phyloP scores from a whole-genome alignment of 2,888 invertebrate species.

The Tetheella fluctuosa region DNA sequence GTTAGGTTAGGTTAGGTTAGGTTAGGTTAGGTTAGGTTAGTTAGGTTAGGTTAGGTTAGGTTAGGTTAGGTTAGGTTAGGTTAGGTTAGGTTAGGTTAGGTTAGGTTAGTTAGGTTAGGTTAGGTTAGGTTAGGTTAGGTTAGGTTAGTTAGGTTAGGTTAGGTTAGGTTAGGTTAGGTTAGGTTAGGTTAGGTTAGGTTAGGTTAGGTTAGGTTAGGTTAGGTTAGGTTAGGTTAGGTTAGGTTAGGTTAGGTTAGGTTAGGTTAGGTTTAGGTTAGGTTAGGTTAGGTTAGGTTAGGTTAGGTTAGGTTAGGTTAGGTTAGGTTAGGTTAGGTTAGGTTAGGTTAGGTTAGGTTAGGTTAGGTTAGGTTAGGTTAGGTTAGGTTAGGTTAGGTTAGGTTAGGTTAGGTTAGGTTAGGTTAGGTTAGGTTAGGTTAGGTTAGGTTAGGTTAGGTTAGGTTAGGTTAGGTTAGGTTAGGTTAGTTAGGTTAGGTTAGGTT shows the following conservation, averaged over 20 bases:
- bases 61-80: too few species aligned
- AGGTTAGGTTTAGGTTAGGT: too few species aligned
- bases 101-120: too few species aligned
- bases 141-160: too few species aligned
- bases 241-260: slow-evolving; percentile 11
- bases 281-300: too few species aligned
- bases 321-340: slow-evolving; percentile 18
- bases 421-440: slow-evolving; percentile 1
- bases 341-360: slow-evolving; percentile 20
- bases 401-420: slow-evolving; percentile 12
- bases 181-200: slow-evolving; percentile 19
- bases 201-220: slow-evolving; percentile 20
- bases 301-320: too few species aligned
- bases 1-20: slow-evolving; percentile 18
- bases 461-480: slow-evolving; percentile 18
- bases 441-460: slow-evolving; percentile 16
- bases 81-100: too few species aligned
- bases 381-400: slow-evolving; percentile 10
- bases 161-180: too few species aligned
- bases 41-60: too few species aligned
- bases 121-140: too few species aligned
- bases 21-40: slow-evolving; percentile 19
- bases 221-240: slow-evolving; percentile 19
- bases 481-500: slow-evolving; percentile 20
- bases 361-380: slow-evolving; percentile 20